Evolutionary conservation across 2,113 vertebrate genomes (phyloP), one percentile per base, ranked within the genome.

Genomic region (Ceuthmochares aereus): DNA sequence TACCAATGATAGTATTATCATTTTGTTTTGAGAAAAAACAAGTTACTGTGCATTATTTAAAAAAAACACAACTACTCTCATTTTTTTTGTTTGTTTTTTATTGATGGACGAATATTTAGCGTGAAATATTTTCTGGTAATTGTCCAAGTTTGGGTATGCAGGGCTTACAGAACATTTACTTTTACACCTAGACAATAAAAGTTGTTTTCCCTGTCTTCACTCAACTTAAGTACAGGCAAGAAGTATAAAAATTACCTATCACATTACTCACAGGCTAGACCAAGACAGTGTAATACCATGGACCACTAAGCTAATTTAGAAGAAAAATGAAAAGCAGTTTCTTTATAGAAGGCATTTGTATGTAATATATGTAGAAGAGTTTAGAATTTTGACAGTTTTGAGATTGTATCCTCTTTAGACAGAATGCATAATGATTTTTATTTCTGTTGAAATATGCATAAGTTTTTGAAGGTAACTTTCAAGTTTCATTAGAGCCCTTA

Each of bases 401-500:
- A 98, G 95, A 98, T 96, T 97, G 95, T 97, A 96, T 97, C 93
- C 87, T 97, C 95, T 98, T 98, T 97, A 97, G 85, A 98, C 80
- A 93, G 96, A 98, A 98, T 97, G 91, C 95, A 97, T 97, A 98
- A 98, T 98, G 95, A 97, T 97, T 98, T 98, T 98, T 98, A 98
- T 97, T 98, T 97, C 96, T 97, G 94, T 96, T 97, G 95, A 98
- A 97, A 97, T 97, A 98, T 97, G 96, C 97, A 97, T 96, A 97
- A 96, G 96, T 97, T 97, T 94, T 97, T 98, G 96, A 98, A 98
- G 97, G 97, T 98, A 98, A 98, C 98, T 98, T 98, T 98, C 97
- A 98, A 60, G 76, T 97, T 97, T 94, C 87, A 96, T 98, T 98
- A 96, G 73, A 96, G 86, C 59, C 88, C 92, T 97, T 88, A 95